These are phyloP conservation scores for Stichodactyla mertensii DNA, from an alignment of 64 coral and sea anemone genomes.

Conservation along the genomic window DNA sequence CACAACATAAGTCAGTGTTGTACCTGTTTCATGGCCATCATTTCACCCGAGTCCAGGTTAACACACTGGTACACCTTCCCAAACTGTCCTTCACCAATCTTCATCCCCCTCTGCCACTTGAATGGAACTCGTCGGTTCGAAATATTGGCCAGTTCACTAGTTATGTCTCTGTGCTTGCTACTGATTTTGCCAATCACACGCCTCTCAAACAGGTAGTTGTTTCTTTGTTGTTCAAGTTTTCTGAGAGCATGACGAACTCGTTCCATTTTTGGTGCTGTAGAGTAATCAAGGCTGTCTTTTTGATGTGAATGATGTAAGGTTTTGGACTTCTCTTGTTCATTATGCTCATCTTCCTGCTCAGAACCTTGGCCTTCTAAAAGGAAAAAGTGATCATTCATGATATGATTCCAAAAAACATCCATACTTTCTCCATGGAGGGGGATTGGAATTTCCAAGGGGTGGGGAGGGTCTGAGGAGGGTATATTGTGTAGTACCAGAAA, in stretches of 20 bases:
- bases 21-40: conserved; percentile 99
- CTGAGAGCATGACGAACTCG: conserved; percentile 51
- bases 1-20: background rate
- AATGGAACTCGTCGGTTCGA: conserved; percentile 86
- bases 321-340: background rate
- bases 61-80: conserved; percentile 94
- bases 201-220: conserved; percentile 60
- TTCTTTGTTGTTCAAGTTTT: conserved; percentile 55
- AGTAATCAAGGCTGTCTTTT: conserved; percentile 43
- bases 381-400: background rate
- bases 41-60: conserved; percentile 84
- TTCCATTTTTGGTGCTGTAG: conserved; percentile 37
- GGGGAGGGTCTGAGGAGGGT: too few relatives aligned
- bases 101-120: conserved; percentile 98
- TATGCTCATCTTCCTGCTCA: conserved; percentile 26
- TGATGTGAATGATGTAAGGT: background rate
- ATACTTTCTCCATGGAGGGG: too few relatives aligned
- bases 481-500: too few relatives aligned
- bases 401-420: too few relatives aligned
- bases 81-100: conserved; percentile 77
- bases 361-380: conserved; percentile 9
- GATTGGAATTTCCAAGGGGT: too few relatives aligned
- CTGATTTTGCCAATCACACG: conserved; percentile 85
- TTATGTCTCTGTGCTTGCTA: conserved; percentile 70
- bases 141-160: conserved; percentile 80